Evolutionary conservation across 2,888 invertebrate genomes (phyloP).

Genomic region (Ormyrus rosae): DNA sequence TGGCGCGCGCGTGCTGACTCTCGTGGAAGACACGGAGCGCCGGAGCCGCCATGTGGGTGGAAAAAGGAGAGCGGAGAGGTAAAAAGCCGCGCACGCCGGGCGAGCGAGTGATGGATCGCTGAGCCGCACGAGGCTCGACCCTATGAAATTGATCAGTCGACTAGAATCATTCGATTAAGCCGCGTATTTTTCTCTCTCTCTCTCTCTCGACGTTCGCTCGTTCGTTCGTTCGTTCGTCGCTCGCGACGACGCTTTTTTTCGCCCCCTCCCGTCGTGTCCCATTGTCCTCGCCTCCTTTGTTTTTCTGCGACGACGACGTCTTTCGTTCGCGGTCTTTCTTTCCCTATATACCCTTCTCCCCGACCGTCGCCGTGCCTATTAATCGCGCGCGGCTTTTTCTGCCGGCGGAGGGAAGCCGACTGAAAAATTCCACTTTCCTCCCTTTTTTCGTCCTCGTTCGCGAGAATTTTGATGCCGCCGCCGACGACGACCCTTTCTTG

Average conservation of each 20-base stretch:
- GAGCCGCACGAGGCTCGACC: conserved; percentile 60
- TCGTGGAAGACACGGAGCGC: too few relatives aligned
- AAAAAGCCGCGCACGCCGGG: background rate
- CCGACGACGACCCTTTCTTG: too few relatives aligned
- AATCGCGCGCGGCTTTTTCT: conserved; percentile 15
- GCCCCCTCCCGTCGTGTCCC: background rate
- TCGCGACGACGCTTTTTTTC: background rate
- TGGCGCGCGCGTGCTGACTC: too few relatives aligned
- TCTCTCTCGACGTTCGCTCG: conserved; percentile 2
- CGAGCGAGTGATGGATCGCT: conserved; percentile 64
- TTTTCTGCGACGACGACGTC: background rate
- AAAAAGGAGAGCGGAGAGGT: too few relatives aligned
- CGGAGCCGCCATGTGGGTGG: too few relatives aligned
- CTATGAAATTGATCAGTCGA: conserved; percentile 68
- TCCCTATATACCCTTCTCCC: too few relatives aligned
- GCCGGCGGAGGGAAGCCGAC: background rate
- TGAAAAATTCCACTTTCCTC: conserved; percentile 1
- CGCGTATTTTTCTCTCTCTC: conserved; percentile 51
- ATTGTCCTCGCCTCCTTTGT: conserved; percentile 5
- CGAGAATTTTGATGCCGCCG: too few relatives aligned
- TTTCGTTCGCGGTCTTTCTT: conserved; percentile 9
- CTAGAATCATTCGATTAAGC: conserved; percentile 67
- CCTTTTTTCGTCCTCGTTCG: background rate
- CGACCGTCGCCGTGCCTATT: conserved; percentile 13
- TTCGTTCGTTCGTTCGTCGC: background rate